A percentile compares a stretch with the other conserved stretches of the same genome.
Conservation (phyloP, 2,113 vertebrate genomes). For the Engystomops pustulosus region DNA sequence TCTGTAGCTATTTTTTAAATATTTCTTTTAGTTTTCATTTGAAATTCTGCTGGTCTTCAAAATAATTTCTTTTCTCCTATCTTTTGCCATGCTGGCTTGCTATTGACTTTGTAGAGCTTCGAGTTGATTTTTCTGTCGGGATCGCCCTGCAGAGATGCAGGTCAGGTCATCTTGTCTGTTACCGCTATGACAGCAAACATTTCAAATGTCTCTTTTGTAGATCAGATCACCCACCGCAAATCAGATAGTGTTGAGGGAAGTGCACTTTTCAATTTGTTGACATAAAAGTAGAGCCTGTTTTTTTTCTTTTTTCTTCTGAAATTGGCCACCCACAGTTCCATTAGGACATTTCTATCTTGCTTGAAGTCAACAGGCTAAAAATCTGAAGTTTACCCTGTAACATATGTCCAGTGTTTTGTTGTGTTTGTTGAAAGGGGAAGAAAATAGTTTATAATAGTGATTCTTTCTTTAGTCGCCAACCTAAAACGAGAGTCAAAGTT, state of each 20-base stretch:
- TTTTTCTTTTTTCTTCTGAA: not conserved
- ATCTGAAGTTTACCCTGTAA: not conserved
- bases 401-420: not conserved
- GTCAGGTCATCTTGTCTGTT: slow-evolving; percentile 27
- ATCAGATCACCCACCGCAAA: not conserved
- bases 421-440: slow-evolving; percentile 6
- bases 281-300: not conserved
- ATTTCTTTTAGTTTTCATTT: not conserved
- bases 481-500: not conserved
- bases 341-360: not conserved
- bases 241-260: slow-evolving; percentile 23
- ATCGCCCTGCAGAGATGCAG: not conserved
- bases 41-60: not conserved
- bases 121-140: not conserved
- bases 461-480: not conserved
- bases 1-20: too few relatives aligned
- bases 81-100: not conserved
- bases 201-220: not conserved
- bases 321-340: slow-evolving; percentile 33
- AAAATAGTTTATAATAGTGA: not conserved
- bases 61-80: not conserved
- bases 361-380: not conserved
- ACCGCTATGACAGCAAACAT: slow-evolving; percentile 3
- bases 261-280: slow-evolving; percentile 21
- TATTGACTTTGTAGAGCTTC: not conserved